phyloP scores from a whole-genome alignment of 2,888 invertebrate genomes.

The Dicranocentrus wangi region DNA sequence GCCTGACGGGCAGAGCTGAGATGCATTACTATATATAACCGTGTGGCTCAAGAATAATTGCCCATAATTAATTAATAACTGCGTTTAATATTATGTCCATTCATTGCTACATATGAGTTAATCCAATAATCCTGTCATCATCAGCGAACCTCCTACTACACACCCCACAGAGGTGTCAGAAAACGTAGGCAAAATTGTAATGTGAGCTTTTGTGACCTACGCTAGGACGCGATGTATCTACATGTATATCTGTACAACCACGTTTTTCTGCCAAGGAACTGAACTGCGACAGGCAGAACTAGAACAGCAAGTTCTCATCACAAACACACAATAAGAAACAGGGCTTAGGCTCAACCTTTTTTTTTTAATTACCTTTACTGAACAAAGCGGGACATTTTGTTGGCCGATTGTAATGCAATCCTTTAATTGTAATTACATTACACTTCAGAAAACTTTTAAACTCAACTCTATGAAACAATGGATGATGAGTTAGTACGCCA shows the following conservation, averaged over 20 bases:
- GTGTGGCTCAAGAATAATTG: not conserved
- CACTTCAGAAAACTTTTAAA: not conserved
- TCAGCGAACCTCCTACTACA: not conserved
- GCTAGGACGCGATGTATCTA: not conserved
- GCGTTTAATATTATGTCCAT: not conserved
- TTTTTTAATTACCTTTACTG: conserved; percentile 13
- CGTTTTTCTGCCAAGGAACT: not conserved
- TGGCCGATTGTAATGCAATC: too few species aligned
- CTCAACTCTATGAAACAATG: not conserved
- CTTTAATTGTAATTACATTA: conserved; percentile 6
- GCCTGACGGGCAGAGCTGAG: too few species aligned
- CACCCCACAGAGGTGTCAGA: too few species aligned
- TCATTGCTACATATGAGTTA: conserved; percentile 10
- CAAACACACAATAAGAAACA: not conserved
- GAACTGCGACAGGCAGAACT: conserved; percentile 43
- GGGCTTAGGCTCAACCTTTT: not conserved
- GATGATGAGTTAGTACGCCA: not conserved
- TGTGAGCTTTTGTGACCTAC: not conserved
- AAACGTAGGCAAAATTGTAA: not conserved
- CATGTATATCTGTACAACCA: not conserved
- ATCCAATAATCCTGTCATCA: conserved; percentile 28
- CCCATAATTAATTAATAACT: conserved; percentile 24
- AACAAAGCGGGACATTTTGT: conserved; percentile 11
- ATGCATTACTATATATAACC: too few species aligned
- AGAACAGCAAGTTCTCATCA: conserved; percentile 47